Base-by-base conservation (phyloP, 35 echinoderm and acorn worm genomes). In the Eucidaris tribuloides region DNA sequence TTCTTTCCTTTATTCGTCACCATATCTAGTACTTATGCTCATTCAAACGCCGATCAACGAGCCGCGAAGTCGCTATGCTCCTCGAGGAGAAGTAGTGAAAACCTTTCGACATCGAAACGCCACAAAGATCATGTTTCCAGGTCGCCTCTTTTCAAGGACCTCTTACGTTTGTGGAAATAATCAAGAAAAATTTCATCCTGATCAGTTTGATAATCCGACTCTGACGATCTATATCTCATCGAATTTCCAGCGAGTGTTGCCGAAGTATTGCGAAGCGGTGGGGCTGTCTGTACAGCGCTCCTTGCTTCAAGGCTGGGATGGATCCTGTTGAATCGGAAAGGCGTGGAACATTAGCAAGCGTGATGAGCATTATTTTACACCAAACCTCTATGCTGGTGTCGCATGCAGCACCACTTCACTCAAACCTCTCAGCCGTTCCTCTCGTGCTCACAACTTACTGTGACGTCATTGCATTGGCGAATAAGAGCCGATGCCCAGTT, bases 1-100 rank as follows among this genome's bases (percentile, higher is more conserved):
- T 86, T 38, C 52, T 58, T 5, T 85, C 86, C 48, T 24, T 92
- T n/a, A 92, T 92, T 20, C 74, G 89, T 5, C 42, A 92, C 71
- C 89, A 19, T 19, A 41, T 17, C 40, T 50, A 38, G 88, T 91
- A 15, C 84, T 91, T 36, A 11, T 28, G 0, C 84, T 82, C 7
- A 62, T 57, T 38, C 63, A 66, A 33, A 84, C 78, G 33, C 34
- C 77, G 17, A 31, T 71, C 29, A 45, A 66, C 14, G 45, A 31
- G 13, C 57, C 22, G 39, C 23, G 71, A 49, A 7, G 45, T 35
- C 20, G 54, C n/a, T n/a, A 41, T 72, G 66, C 9, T 72, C 28
- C 36, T n/a, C 0, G 70, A 3, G 71, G 60, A 50, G 5, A 56
- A 5, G 55, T 54, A 40, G 46, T 11, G 61, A 18, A 59, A 87